Evolutionary conservation across 2,113 vertebrate genomes (phyloP).

Genomic region (Lophochroa leadbeateri): DNA sequence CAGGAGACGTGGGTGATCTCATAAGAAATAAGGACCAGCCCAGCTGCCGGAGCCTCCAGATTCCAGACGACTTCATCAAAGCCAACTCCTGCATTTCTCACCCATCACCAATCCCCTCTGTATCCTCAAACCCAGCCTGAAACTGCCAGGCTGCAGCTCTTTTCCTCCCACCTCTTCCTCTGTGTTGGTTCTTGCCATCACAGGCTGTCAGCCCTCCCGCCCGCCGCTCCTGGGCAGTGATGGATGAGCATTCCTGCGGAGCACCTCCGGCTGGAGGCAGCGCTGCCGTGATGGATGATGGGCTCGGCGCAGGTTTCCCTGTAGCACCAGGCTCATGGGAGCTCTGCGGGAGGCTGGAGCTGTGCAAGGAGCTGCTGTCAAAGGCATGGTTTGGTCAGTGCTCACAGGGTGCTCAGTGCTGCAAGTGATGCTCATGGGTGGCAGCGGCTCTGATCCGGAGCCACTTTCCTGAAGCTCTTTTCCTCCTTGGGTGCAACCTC

Average conservation of each 20-base stretch:
- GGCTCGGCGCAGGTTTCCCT: background rate
- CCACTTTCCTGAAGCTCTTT: background rate
- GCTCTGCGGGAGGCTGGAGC: background rate
- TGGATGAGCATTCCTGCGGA: background rate
- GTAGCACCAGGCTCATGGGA: background rate
- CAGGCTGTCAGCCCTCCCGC: background rate
- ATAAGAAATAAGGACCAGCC: background rate
- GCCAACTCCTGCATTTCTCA: background rate
- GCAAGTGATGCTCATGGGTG: too few species aligned
- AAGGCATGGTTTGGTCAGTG: background rate
- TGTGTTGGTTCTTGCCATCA: background rate
- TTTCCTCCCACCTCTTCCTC: background rate
- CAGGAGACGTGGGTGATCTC: background rate
- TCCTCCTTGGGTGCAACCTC: background rate
- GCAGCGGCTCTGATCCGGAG: background rate
- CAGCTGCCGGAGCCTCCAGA: background rate
- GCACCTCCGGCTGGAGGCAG: background rate
- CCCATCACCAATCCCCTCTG: background rate
- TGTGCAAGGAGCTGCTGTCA: fast-evolving
- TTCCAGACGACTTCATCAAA: background rate
- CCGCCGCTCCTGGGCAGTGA: background rate
- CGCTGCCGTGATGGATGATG: background rate
- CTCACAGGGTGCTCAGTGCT: background rate
- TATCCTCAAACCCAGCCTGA: background rate
- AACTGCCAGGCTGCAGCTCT: background rate